A percentile compares a stretch with the other conserved stretches of the same genome.
Evolutionary conservation across 2,888 invertebrate species (phyloP).

Genomic region (Sisyra terminalis): DNA sequence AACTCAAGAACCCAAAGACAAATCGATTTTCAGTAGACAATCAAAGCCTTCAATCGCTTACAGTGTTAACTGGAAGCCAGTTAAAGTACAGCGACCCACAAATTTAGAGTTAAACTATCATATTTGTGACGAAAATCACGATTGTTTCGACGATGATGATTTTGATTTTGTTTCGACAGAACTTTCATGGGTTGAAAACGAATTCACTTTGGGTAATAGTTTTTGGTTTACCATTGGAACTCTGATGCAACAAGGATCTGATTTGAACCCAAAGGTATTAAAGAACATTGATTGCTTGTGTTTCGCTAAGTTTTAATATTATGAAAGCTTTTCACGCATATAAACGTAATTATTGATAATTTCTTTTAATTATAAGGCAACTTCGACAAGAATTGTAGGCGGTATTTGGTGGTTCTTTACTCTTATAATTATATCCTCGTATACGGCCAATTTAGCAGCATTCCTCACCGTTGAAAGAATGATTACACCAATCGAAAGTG

Average conservation of each 20-base stretch:
- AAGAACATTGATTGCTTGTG: constrained; percentile 12
- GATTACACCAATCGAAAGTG: constrained; percentile 88
- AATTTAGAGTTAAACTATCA: constrained; percentile 6
- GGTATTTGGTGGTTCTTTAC: constrained; percentile 99
- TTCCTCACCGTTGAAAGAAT: constrained; percentile 95
- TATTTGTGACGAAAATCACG: constrained; percentile 2
- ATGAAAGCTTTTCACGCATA: too few relatives aligned
- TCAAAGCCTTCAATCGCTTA: neutral
- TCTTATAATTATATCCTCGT: constrained; percentile 93
- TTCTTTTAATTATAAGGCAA: constrained; percentile 40
- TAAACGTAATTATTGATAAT: too few relatives aligned
- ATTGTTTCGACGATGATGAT: constrained; percentile 8
- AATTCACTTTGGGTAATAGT: constrained; percentile 73
- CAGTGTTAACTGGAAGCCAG: constrained; percentile 4
- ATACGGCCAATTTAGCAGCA: constrained; percentile 95
- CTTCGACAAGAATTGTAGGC: constrained; percentile 87
- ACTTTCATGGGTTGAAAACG: constrained; percentile 43
- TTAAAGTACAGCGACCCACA: constrained; percentile 3
- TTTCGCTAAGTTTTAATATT: too few relatives aligned
- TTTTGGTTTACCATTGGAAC: constrained; percentile 96
- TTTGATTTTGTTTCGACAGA: constrained; percentile 13
- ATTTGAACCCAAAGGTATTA: constrained; percentile 77
- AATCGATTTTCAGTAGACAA: too few relatives aligned
- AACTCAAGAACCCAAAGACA: constrained; percentile 1
- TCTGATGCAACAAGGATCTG: constrained; percentile 85